phyloP scores from a whole-genome alignment of 2,113 vertebrate species.

The Callipepla squamata region DNA sequence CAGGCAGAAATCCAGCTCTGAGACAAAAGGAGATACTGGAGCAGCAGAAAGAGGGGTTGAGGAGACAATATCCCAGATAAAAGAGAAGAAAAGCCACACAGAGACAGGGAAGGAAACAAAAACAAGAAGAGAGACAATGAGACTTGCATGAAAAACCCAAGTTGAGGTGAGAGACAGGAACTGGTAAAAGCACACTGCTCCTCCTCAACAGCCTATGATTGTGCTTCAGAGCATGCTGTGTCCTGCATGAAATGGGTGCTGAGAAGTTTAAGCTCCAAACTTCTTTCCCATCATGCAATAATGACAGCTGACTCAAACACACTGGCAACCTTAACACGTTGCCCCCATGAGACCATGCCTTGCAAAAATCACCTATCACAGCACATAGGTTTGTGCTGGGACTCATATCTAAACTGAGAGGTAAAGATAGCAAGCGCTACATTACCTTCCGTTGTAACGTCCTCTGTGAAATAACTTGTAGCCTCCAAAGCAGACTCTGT shows the following conservation, averaged over 20 bases:
- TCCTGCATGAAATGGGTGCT: not conserved
- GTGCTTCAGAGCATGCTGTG: not conserved
- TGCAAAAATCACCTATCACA: not conserved
- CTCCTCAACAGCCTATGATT: not conserved
- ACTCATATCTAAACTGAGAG: not conserved
- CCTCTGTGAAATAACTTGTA: slow-evolving; percentile 90
- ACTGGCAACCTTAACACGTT: not conserved
- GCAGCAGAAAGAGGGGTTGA: slow-evolving; percentile 67
- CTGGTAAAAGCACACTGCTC: slow-evolving; percentile 15
- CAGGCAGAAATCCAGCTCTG: slow-evolving; percentile 88
- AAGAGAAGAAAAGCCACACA: slow-evolving; percentile 49
- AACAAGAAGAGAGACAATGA: slow-evolving; percentile 51
- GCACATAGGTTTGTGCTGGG: not conserved
- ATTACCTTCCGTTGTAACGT: slow-evolving; percentile 83
- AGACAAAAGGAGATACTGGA: slow-evolving; percentile 90
- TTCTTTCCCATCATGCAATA: not conserved
- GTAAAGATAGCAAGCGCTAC: not conserved
- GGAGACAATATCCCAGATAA: slow-evolving; percentile 47
- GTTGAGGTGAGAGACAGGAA: not conserved
- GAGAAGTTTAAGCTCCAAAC: not conserved
- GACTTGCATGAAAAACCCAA: slow-evolving; percentile 34
- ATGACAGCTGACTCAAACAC: not conserved
- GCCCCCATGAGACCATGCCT: not conserved
- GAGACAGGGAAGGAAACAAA: slow-evolving; percentile 64
- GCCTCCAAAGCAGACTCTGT: slow-evolving; percentile 95